These are phyloP conservation scores for Euura saliciscinereae DNA, from an alignment of 1,140 invertebrate genomes.

Conservation along the genomic window DNA sequence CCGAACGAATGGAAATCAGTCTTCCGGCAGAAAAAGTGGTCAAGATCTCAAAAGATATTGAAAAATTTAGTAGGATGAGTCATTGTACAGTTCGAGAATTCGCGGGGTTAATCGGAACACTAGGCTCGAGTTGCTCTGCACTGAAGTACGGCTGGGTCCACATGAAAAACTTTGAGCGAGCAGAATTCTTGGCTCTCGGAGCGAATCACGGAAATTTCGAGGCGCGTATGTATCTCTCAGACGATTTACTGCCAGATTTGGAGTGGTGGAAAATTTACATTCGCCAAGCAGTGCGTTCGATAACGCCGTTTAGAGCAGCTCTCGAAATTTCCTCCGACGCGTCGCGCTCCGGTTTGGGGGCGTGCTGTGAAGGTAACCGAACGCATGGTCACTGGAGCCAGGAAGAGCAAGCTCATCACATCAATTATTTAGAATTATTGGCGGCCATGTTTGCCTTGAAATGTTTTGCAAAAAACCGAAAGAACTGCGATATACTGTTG, in stretches of 20 bases:
- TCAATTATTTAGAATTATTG: constrained; percentile 22
- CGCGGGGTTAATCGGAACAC: constrained; percentile 12
- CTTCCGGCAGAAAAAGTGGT: constrained; percentile 13
- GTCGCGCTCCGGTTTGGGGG: constrained; percentile 19
- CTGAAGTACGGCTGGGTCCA: not conserved
- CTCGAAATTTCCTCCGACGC: constrained; percentile 24
- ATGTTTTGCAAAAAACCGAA: constrained; percentile 12
- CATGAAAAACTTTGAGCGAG: constrained; percentile 20
- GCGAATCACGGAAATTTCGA: constrained; percentile 13
- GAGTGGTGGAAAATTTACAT: constrained; percentile 17
- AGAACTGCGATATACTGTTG: constrained; percentile 15
- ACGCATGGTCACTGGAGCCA: constrained; percentile 19
- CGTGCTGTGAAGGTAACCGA: constrained; percentile 14
- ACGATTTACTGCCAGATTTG: constrained; percentile 6
- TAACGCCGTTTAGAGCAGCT: constrained; percentile 13
- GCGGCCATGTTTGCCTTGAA: constrained; percentile 17
- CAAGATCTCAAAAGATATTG: constrained; percentile 1
- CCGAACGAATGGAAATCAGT: constrained; percentile 10
- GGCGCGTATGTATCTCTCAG: constrained; percentile 15
- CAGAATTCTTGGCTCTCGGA: constrained; percentile 12
- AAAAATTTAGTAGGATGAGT: constrained; percentile 1
- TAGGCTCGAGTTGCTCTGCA: constrained; percentile 12
- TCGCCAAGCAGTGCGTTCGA: constrained; percentile 9
- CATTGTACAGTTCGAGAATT: constrained; percentile 15
- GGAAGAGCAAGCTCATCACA: constrained; percentile 13